These are phyloP conservation scores for Dicrostonyx torquatus DNA, from an alignment of 2,797 vertebrate species.

Conservation along the genomic window DNA sequence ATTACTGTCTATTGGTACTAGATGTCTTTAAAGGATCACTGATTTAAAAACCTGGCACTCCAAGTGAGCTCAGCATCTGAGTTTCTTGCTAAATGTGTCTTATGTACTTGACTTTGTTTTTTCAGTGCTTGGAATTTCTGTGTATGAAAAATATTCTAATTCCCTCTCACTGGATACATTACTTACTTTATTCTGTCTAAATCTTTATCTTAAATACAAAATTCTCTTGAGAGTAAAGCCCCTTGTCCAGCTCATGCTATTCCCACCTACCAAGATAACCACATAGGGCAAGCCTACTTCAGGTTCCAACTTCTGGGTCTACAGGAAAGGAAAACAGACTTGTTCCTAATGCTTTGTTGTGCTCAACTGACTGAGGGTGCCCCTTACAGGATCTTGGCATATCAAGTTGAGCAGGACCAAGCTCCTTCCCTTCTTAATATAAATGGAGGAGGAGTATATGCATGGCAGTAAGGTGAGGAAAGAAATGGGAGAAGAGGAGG, in stretches of 20 bases:
- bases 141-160: neutral
- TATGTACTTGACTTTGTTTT: neutral
- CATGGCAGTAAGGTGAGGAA: too few relatives aligned
- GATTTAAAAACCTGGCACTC: neutral
- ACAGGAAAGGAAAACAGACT: neutral
- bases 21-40: neutral
- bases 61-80: neutral
- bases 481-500: too few relatives aligned
- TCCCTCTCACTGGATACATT: neutral
- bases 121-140: neutral
- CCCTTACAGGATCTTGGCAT: neutral
- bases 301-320: too few relatives aligned
- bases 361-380: constrained; percentile 40
- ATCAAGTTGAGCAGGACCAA: too few relatives aligned
- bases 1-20: neutral
- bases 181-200: neutral
- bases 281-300: neutral
- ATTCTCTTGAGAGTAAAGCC: neutral
- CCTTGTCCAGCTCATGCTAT: accelerated
- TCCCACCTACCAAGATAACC: neutral
- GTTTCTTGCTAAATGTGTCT: neutral
- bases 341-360: constrained; percentile 64
- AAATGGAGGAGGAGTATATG: too few relatives aligned
- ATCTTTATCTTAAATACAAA: neutral
- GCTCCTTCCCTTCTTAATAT: too few relatives aligned